These are phyloP conservation scores for Onchidella celtica DNA, from an alignment of 2,888 invertebrate species.

Conservation along the genomic window DNA sequence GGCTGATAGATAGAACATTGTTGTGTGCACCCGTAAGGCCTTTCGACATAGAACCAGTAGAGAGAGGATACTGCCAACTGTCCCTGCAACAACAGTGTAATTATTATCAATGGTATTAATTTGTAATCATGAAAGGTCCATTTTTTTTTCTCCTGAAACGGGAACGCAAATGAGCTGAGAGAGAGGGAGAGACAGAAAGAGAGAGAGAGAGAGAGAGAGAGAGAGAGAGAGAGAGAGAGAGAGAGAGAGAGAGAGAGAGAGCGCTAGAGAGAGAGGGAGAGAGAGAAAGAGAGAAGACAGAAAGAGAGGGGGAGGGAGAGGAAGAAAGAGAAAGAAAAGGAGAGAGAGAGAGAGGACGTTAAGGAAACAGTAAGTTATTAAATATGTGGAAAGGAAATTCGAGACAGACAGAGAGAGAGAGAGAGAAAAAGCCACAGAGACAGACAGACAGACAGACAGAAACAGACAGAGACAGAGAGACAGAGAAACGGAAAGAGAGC, in stretches of 20 bases:
- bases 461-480: neutral
- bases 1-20: slow-evolving; percentile 54
- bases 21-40: slow-evolving; percentile 43
- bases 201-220: neutral
- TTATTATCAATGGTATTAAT: too few species aligned
- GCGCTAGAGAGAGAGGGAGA: neutral
- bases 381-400: neutral
- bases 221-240: neutral
- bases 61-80: slow-evolving; percentile 53
- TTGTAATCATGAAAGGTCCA: too few species aligned
- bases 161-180: neutral
- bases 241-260: neutral
- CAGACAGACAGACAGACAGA: neutral
- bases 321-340: neutral
- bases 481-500: neutral
- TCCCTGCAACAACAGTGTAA: slow-evolving; percentile 49
- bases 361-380: too few species aligned
- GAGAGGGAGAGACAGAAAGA: neutral
- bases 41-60: slow-evolving; percentile 49
- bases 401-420: neutral
- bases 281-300: neutral
- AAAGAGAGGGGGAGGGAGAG: neutral
- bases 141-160: too few species aligned
- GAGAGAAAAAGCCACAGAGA: neutral
- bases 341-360: neutral